These are phyloP conservation scores for Cenopis cana DNA, from an alignment of 2,888 invertebrate species.

Conservation along the genomic window DNA sequence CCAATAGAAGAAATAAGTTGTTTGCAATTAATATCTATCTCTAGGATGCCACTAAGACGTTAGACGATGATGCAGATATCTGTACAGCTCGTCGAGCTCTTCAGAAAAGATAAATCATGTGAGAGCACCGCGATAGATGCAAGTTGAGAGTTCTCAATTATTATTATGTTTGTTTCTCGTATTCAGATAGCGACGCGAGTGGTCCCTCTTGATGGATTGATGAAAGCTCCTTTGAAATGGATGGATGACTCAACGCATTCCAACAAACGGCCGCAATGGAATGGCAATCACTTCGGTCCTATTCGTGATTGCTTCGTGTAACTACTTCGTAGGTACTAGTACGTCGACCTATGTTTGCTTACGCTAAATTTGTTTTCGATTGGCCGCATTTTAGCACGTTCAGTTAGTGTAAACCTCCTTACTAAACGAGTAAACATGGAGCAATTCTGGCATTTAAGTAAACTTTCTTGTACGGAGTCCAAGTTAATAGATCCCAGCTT, in stretches of 20 bases:
- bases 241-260: slow-evolving; percentile 63
- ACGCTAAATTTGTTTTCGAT: slow-evolving; percentile 74
- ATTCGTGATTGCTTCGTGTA: slow-evolving; percentile 54
- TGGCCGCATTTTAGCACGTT: slow-evolving; percentile 81
- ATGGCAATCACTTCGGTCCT: slow-evolving; percentile 57
- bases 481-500: background rate
- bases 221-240: slow-evolving; percentile 66
- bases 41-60: background rate
- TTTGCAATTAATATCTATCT: background rate
- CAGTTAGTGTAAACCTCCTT: slow-evolving; percentile 70
- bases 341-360: slow-evolving; percentile 56
- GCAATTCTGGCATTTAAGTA: slow-evolving; percentile 46
- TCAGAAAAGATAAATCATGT: slow-evolving; percentile 6
- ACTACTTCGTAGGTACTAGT: slow-evolving; percentile 19
- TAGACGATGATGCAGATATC: background rate
- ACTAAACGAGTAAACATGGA: slow-evolving; percentile 65
- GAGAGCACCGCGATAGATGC: slow-evolving; percentile 9
- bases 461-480: slow-evolving; percentile 47
- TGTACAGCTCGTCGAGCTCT: slow-evolving; percentile 1
- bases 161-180: slow-evolving; percentile 42
- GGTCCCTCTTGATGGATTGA: slow-evolving; percentile 58
- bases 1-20: background rate
- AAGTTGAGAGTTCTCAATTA: slow-evolving; percentile 24
- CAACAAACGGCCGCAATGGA: slow-evolving; percentile 47
- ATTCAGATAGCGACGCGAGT: slow-evolving; percentile 46